Base-by-base conservation (phyloP, 2,797 vertebrate genomes). In the Crypturellus tataupa region DNA sequence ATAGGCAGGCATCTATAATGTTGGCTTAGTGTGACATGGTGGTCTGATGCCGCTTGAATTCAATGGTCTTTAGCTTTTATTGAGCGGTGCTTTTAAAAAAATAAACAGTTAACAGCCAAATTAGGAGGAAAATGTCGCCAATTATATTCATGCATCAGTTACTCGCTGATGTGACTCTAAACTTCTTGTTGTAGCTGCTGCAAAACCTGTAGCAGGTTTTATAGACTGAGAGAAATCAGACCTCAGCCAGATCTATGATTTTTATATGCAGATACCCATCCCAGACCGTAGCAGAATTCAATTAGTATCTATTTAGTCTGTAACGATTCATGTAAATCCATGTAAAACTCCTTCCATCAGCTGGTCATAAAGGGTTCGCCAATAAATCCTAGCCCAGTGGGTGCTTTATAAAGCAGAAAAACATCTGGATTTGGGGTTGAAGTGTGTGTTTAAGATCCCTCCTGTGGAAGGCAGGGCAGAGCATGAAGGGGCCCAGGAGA, bases 391-490 rank as follows among this genome's bases (percentile, higher is more conserved):
- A 10, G 4, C 49, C 40, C 29, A 20, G 19, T 8, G 27, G 27
- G 44, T 39, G 13, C 14, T 76, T 80, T 59, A 29, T 42, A 58
- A 40, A 71, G 16, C 2, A 60, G 49, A 33, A 62, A 68, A 78
- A 12, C 5, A 10, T 24, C 47, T 47, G 18, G 31, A 27, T 82
- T 77, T 53, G 53, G 25, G 31, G 4, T 65, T 77, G 6, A n/a
- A 3, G 1, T 23, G 6, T 11, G 1, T 4, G 1, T 59, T 78
- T 39, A 67, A 89, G 40, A 31, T 42, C 31, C 9, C 3, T 2
- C 2, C 7, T 20, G 1, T 3, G 33, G 65, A 56, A 84, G 10
- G 21, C 40, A 83, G 63, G 33, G 33, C 31, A n/a, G 51, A 2
- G 6, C 2, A 6, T 55, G 73, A 27, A 58, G n/a, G 10, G 35